phyloP scores from a whole-genome alignment of 2,797 vertebrate species.

The Xenentodon cancila region DNA sequence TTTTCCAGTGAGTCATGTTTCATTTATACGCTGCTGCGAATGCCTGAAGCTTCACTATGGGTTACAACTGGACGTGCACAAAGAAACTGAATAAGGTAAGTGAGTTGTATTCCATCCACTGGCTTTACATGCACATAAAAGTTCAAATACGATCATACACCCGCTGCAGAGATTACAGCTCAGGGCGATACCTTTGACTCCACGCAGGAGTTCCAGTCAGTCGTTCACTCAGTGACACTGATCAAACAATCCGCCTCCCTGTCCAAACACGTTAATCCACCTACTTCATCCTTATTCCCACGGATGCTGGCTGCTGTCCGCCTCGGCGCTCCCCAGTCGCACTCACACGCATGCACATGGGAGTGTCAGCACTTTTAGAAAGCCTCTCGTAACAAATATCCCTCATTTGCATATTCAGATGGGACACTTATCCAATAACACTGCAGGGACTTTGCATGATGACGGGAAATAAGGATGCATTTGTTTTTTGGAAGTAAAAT shows the following conservation, averaged over 20 bases:
- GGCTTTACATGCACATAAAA: background rate
- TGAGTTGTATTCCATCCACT: slow-evolving; percentile 4
- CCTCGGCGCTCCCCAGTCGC: slow-evolving; percentile 1
- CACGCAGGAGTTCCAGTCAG: slow-evolving; percentile 51
- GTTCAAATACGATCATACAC: background rate
- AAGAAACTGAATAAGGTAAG: slow-evolving; percentile 5
- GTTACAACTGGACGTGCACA: slow-evolving; percentile 22
- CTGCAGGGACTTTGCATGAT: slow-evolving; percentile 27
- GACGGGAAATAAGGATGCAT: slow-evolving; percentile 4
- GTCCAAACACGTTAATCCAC: slow-evolving; percentile 80
- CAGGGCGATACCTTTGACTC: slow-evolving; percentile 37
- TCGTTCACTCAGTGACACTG: slow-evolving; percentile 53
- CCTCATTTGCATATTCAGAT: slow-evolving; percentile 53
- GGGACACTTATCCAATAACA: slow-evolving; percentile 27
- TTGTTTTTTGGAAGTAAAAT: slow-evolving; percentile 32
- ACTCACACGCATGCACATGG: slow-evolving; percentile 14
- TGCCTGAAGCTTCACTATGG: slow-evolving; percentile 4
- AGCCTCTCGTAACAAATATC: slow-evolving; percentile 48
- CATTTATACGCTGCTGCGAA: slow-evolving; percentile 27
- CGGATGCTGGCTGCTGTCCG: slow-evolving; percentile 37
- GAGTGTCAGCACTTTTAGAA: slow-evolving; percentile 36
- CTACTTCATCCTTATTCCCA: slow-evolving; percentile 73
- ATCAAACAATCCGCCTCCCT: slow-evolving; percentile 74
- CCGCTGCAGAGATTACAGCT: background rate
- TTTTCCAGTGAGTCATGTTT: slow-evolving; percentile 39